These are phyloP conservation scores for Turdus rufiventris DNA, from an alignment of 2,113 vertebrate genomes.

Conservation along the genomic window DNA sequence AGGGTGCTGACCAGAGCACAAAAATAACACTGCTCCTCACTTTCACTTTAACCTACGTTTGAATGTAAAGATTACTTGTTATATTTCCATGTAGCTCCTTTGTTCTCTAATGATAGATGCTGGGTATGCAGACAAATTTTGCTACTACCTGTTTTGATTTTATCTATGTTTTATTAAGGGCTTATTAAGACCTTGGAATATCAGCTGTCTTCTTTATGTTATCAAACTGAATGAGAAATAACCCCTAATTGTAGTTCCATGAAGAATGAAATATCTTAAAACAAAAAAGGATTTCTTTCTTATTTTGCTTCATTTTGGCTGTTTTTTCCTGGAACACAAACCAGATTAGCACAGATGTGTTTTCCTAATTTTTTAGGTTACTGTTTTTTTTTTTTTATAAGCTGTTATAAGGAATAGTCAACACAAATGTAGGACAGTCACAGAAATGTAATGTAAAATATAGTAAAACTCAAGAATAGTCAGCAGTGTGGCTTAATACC, in stretches of 20 bases:
- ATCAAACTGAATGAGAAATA: neutral
- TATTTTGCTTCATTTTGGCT: neutral
- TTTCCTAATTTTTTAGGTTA: neutral
- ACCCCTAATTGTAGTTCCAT: neutral
- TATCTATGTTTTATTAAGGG: neutral
- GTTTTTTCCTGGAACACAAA: neutral
- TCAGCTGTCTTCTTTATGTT: neutral
- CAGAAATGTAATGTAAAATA: neutral
- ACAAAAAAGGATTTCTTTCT: neutral
- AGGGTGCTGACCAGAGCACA: neutral
- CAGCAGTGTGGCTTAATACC: neutral
- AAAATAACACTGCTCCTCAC: neutral
- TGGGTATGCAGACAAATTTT: neutral
- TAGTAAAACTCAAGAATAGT: neutral
- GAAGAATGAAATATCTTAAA: neutral
- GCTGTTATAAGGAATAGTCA: neutral
- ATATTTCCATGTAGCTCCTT: neutral
- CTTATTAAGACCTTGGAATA: neutral
- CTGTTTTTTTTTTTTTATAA: neutral
- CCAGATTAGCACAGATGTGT: neutral
- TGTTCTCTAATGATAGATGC: neutral
- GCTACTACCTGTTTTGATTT: neutral
- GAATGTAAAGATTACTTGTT: neutral
- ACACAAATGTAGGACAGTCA: neutral
- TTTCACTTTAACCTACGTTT: neutral